Base-by-base conservation (phyloP, 1,140 invertebrate species). In the Eupristina koningsbergeri region DNA sequence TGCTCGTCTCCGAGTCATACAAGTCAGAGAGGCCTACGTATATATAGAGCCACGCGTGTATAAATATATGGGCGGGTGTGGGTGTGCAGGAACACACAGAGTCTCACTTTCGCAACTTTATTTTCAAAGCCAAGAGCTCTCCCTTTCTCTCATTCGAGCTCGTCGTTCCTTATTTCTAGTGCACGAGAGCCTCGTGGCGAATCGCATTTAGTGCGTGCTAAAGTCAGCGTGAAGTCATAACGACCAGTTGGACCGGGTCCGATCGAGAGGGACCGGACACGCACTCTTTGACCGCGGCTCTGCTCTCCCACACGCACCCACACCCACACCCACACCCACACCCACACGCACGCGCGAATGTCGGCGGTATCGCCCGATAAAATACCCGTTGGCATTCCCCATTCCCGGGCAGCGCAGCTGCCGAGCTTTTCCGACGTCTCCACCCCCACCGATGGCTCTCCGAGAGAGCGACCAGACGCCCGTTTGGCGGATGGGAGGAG, bases 171-270 rank as follows among this genome's bases (percentile, higher is more conserved):
- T 71, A 71, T 41, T 86, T 77, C 81, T 84, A 84, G 84, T 83
- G 86, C 87, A 87, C 86, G 88, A 87, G 86, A 83, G 87, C 88
- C 88, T 88, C 81, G 86, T 88, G 86, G 88, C 85, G 53, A 77
- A 81, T 64, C 85, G 83, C 83, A 85, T 87, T 86, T 87, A 88
- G 86, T 85, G 88, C 88, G 87, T 88, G 89, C 89, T 87, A 90
- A 89, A 91, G 90, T 87, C 90, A 92, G 90, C 90, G 91, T 91
- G 88, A 91, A 91, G 90, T 89, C 90, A 87, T 91, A 91, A 91
- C 89, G 88, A 91, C 87, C 89, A 86, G 89, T 88, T 89, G 88
- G 88, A 88, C 86, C 86, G 53, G 75, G 75, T 85, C 71, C 86
- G 86, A 86, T 86, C 86, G 85, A 85, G 85, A 80, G 80, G 77